Conservation (phyloP, 2,888 invertebrate genomes). For the Callinectes sapidus region DNA sequence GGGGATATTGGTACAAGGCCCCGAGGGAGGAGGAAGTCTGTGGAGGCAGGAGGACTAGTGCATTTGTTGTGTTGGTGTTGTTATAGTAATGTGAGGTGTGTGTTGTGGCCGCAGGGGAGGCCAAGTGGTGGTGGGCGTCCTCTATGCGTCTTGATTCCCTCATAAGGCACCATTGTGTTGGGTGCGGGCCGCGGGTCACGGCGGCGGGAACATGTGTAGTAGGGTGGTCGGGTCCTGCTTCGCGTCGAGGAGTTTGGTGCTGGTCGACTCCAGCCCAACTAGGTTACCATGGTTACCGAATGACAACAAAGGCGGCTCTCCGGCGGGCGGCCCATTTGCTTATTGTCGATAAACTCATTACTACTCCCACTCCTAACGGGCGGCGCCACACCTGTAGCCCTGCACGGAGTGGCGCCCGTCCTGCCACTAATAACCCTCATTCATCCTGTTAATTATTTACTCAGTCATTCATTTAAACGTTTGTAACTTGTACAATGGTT, state of each 20-base stretch:
- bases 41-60: neutral
- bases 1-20: neutral
- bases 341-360: conserved; percentile 59
- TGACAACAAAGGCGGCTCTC: conserved; percentile 62
- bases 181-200: neutral
- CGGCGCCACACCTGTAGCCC: conserved; percentile 24
- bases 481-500: neutral
- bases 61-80: conserved; percentile 12
- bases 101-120: neutral
- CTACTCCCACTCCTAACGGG: conserved; percentile 25
- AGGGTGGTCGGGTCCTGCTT: neutral
- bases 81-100: neutral
- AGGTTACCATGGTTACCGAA: conserved; percentile 56
- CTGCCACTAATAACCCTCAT: neutral
- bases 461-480: neutral
- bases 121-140: neutral
- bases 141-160: neutral
- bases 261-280: neutral
- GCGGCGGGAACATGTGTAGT: neutral
- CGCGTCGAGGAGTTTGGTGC: conserved; percentile 18
- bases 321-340: conserved; percentile 48
- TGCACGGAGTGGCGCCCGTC: neutral
- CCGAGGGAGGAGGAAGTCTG: neutral
- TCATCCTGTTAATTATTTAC: neutral
- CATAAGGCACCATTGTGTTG: conserved; percentile 13